phyloP scores from a whole-genome alignment of 2,888 invertebrate genomes.

The Lomographa bimaculata region DNA sequence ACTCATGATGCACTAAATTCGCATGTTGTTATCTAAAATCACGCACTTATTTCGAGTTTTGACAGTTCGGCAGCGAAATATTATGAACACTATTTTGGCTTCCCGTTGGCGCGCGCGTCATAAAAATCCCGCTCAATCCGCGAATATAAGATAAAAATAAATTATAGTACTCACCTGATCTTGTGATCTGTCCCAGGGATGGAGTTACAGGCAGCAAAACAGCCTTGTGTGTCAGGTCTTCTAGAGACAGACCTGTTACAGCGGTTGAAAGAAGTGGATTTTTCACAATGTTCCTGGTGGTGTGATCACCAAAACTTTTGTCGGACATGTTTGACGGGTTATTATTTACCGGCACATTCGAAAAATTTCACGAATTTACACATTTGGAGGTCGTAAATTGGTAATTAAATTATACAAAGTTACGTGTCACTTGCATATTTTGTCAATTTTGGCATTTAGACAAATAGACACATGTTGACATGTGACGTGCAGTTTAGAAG shows the following conservation, averaged over 20 bases:
- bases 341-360: slow-evolving; percentile 57
- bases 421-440: slow-evolving; percentile 82
- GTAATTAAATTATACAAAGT: slow-evolving; percentile 77
- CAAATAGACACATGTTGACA: slow-evolving; percentile 17
- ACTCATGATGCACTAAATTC: slow-evolving; percentile 22
- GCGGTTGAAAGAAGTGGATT: slow-evolving; percentile 90
- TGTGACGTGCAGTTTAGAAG: slow-evolving; percentile 16
- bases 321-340: slow-evolving; percentile 64
- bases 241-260: slow-evolving; percentile 88
- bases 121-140: slow-evolving; percentile 42
- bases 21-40: slow-evolving; percentile 27
- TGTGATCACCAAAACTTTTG: slow-evolving; percentile 75
- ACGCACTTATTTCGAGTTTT: slow-evolving; percentile 34
- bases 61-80: slow-evolving; percentile 47
- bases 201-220: slow-evolving; percentile 86
- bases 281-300: slow-evolving; percentile 71
- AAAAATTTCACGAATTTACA: slow-evolving; percentile 70
- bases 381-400: slow-evolving; percentile 80
- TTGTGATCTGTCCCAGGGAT: slow-evolving; percentile 62
- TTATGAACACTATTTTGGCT: slow-evolving; percentile 43
- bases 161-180: slow-evolving; percentile 72
- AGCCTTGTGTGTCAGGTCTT: slow-evolving; percentile 89
- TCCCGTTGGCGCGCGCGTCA: slow-evolving; percentile 50
- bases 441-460: slow-evolving; percentile 60
- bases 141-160: slow-evolving; percentile 56